These are phyloP conservation scores for Pectinophora gossypiella DNA, from an alignment of 1,140 invertebrate genomes.

Conservation along the genomic window DNA sequence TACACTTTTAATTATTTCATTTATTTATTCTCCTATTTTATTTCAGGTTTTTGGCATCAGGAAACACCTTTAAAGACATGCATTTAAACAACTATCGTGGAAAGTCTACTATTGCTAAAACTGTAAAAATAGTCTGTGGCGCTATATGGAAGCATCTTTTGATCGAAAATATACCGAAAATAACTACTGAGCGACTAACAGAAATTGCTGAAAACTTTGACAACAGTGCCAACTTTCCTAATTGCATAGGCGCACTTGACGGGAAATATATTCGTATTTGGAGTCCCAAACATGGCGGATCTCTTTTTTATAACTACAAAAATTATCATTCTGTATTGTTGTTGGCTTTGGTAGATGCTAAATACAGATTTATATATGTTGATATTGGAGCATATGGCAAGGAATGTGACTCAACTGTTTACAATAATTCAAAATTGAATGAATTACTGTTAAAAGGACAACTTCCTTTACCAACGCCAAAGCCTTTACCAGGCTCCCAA, in stretches of 20 bases:
- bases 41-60: too few species aligned
- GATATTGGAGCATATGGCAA: conserved; percentile 53
- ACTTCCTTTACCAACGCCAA: conserved; percentile 25
- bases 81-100: too few species aligned
- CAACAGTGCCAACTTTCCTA: conserved; percentile 25
- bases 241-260: conserved; percentile 61
- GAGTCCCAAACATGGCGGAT: conserved; percentile 40
- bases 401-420: conserved; percentile 43
- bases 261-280: conserved; percentile 54
- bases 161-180: too few species aligned
- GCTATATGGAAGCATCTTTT: too few species aligned
- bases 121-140: too few species aligned
- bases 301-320: conserved; percentile 68
- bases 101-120: too few species aligned
- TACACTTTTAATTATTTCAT: too few species aligned
- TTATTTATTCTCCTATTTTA: too few species aligned
- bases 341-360: conserved; percentile 47
- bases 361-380: conserved; percentile 42
- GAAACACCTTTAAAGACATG: too few species aligned
- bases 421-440: conserved; percentile 32
- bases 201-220: background rate
- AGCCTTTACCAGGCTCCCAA: conserved; percentile 16
- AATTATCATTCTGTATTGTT: conserved; percentile 59
- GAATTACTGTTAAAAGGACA: conserved; percentile 22
- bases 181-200: too few species aligned